These are phyloP conservation scores for Chamaea fasciata DNA, from an alignment of 2,113 vertebrate species.

Conservation along the genomic window DNA sequence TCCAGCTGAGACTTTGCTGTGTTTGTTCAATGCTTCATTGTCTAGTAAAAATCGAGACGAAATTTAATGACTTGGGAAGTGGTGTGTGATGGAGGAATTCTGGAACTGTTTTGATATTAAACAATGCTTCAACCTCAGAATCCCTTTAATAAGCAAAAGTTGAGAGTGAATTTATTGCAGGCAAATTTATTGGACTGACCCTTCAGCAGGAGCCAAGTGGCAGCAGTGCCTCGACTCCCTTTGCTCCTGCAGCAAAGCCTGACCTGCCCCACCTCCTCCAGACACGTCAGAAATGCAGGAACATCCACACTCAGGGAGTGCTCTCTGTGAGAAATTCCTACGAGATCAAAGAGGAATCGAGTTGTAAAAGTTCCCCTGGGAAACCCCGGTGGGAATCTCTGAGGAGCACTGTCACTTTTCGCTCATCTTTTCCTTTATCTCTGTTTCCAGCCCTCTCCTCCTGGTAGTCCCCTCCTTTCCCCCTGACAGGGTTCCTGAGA, in stretches of 20 bases:
- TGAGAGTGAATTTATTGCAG: not conserved
- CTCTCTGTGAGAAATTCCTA: not conserved
- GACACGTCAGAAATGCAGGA: not conserved
- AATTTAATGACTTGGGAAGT: conserved; percentile 52
- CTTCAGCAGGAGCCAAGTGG: not conserved
- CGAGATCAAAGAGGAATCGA: not conserved
- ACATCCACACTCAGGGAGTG: not conserved
- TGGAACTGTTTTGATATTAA: conserved; percentile 46
- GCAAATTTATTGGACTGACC: not conserved
- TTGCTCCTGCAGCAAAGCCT: not conserved
- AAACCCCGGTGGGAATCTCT: not conserved
- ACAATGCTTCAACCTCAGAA: not conserved
- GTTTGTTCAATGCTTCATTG: conserved; percentile 71
- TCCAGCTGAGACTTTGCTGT: conserved; percentile 43
- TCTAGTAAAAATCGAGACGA: conserved; percentile 53
- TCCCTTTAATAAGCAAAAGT: not conserved
- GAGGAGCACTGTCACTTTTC: not conserved
- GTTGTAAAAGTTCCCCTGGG: not conserved
- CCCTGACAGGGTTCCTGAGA: not conserved
- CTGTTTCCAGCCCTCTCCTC: not conserved
- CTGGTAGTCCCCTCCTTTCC: not conserved
- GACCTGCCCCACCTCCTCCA: not conserved
- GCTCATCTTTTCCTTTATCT: not conserved
- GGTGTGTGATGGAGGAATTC: conserved; percentile 19
- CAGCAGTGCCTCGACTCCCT: not conserved